These are phyloP conservation scores for Acheta domesticus DNA, from an alignment of 2,888 invertebrate species.

Conservation along the genomic window DNA sequence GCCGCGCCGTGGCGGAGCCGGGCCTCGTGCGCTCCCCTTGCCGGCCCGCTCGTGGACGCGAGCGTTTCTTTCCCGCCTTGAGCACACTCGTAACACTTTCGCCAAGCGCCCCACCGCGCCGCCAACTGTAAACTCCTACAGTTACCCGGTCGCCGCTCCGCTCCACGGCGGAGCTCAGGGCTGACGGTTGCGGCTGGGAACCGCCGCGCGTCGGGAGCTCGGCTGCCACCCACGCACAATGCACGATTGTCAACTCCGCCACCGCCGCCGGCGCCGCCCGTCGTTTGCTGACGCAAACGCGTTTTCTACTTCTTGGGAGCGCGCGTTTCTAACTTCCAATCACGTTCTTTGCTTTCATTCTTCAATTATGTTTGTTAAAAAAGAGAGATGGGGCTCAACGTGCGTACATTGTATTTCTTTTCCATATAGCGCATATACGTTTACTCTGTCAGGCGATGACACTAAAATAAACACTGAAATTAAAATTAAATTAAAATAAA, in stretches of 20 bases:
- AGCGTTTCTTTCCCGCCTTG: neutral
- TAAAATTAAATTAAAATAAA: no score
- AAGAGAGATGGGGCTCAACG: no score
- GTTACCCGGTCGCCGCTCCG: neutral
- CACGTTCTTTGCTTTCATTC: no score
- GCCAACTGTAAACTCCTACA: neutral
- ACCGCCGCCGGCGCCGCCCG: neutral
- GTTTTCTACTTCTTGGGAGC: no score
- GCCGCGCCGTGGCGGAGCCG: neutral
- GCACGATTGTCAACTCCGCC: neutral
- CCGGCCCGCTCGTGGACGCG: neutral
- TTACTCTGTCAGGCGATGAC: no score
- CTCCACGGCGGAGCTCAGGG: no score
- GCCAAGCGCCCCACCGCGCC: neutral
- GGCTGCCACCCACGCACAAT: neutral
- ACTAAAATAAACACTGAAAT: no score
- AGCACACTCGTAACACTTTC: slow-evolving; percentile 7
- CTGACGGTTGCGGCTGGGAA: neutral
- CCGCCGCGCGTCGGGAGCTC: neutral
- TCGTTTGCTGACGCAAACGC: neutral
- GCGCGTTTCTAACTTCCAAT: no score
- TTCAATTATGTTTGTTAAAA: no score
- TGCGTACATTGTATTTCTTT: no score
- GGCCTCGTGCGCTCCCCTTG: neutral
- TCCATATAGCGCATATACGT: no score